A percentile compares a stretch with the other conserved stretches of the same genome.
phyloP scores from a whole-genome alignment of 2,113 vertebrate species.

The Arizona elegans region DNA sequence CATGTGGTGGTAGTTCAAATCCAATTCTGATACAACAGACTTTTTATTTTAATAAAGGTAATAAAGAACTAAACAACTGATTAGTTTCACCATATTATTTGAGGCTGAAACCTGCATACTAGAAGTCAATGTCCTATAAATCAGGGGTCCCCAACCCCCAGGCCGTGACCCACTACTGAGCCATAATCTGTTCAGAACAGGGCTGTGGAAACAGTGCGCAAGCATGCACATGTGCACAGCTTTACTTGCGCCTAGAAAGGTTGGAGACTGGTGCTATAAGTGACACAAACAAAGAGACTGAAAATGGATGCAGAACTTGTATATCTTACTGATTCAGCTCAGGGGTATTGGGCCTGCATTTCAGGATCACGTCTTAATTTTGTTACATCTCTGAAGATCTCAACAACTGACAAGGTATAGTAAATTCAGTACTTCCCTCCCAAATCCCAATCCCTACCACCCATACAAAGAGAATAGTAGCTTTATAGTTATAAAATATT shows the following conservation, averaged over 20 bases:
- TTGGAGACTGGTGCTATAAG: not conserved
- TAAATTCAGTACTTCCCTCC: not conserved
- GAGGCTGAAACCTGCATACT: not conserved
- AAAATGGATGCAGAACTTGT: not conserved
- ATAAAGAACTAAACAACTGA: not conserved
- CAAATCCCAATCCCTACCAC: not conserved
- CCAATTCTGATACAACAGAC: not conserved
- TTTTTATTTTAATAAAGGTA: not conserved
- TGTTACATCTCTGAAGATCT: not conserved
- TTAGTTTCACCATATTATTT: not conserved
- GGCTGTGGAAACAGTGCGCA: no score
- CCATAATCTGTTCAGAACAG: no score
- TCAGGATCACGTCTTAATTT: not conserved
- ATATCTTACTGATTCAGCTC: not conserved
- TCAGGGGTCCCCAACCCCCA: no score
- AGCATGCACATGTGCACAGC: no score
- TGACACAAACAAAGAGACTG: not conserved
- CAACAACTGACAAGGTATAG: not conserved
- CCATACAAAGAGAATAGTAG: not conserved
- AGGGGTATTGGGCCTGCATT: not conserved
- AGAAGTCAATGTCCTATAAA: not conserved
- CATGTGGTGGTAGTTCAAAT: not conserved
- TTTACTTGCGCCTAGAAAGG: not conserved
- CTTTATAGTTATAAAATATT: not conserved
- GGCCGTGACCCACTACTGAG: no score